phyloP scores from a whole-genome alignment of 2,113 vertebrate genomes.

The Deroptyus accipitrinus region DNA sequence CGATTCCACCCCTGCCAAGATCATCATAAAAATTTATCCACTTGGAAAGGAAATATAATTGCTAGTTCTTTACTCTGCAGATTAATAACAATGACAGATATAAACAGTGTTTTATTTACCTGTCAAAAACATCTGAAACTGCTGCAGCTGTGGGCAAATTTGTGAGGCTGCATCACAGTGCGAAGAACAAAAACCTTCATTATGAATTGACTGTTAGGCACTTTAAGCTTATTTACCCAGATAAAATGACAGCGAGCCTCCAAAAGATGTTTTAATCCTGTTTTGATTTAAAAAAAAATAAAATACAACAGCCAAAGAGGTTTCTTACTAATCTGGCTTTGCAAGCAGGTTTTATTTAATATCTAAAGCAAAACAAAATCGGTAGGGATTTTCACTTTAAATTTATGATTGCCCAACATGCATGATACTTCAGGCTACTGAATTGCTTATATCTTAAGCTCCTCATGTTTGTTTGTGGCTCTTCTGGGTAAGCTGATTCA shows the following conservation, averaged over 20 bases:
- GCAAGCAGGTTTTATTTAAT: neutral
- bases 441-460: slow-evolving; percentile 7
- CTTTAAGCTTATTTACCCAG: slow-evolving; percentile 42
- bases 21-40: neutral
- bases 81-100: slow-evolving; percentile 45
- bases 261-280: slow-evolving; percentile 55
- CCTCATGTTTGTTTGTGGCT: neutral
- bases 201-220: slow-evolving; percentile 31
- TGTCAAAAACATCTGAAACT: slow-evolving; percentile 50
- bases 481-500: neutral
- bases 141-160: slow-evolving; percentile 56
- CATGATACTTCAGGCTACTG: neutral
- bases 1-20: neutral
- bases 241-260: slow-evolving; percentile 15
- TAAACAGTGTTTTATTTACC: slow-evolving; percentile 54
- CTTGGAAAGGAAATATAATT: slow-evolving; percentile 38
- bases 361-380: slow-evolving; percentile 12
- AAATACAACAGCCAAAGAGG: neutral
- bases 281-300: neutral
- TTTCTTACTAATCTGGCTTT: slow-evolving; percentile 1
- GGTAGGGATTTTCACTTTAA: slow-evolving; percentile 12
- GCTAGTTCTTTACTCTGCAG: slow-evolving; percentile 18
- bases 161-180: neutral
- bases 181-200: slow-evolving; percentile 50
- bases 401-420: neutral